A percentile compares a stretch with the other conserved stretches of the same genome.
These are phyloP conservation scores for Pegoplata infirma DNA, from an alignment of 2,888 invertebrate genomes.

Conservation along the genomic window DNA sequence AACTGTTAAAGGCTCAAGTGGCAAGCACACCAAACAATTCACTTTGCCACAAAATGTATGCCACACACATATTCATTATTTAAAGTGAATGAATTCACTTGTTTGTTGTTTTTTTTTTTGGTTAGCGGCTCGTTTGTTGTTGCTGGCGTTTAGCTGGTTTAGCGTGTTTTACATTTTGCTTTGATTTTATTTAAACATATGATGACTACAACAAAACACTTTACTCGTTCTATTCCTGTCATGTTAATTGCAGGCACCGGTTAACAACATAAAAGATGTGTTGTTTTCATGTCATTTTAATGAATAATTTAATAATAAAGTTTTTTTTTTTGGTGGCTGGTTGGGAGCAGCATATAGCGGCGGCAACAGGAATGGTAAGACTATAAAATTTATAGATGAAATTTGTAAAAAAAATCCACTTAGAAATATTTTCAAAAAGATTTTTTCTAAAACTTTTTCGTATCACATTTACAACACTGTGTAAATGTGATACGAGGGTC, in stretches of 20 bases:
- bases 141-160: background rate
- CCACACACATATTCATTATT: background rate
- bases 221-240: slow-evolving; percentile 30
- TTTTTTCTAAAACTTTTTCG: too few relatives aligned
- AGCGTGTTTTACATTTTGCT: background rate
- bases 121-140: slow-evolving; percentile 31
- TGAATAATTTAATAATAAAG: slow-evolving; percentile 46
- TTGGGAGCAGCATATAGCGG: too few relatives aligned
- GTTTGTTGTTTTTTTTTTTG: background rate
- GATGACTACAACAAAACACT: slow-evolving; percentile 11
- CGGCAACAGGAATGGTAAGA: too few relatives aligned
- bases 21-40: background rate
- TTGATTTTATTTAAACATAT: background rate
- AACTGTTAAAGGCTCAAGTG: background rate
- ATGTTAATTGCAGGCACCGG: slow-evolving; percentile 46
- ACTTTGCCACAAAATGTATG: background rate
- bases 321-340: slow-evolving; percentile 9
- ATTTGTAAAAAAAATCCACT: too few relatives aligned
- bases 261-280: slow-evolving; percentile 26
- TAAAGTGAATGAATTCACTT: background rate
- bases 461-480: too few relatives aligned
- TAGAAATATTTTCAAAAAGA: too few relatives aligned
- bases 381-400: too few relatives aligned
- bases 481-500: too few relatives aligned
- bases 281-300: slow-evolving; percentile 45